These are phyloP conservation scores for Rafetus swinhoei DNA, from an alignment of 2,113 vertebrate genomes.

Conservation along the genomic window DNA sequence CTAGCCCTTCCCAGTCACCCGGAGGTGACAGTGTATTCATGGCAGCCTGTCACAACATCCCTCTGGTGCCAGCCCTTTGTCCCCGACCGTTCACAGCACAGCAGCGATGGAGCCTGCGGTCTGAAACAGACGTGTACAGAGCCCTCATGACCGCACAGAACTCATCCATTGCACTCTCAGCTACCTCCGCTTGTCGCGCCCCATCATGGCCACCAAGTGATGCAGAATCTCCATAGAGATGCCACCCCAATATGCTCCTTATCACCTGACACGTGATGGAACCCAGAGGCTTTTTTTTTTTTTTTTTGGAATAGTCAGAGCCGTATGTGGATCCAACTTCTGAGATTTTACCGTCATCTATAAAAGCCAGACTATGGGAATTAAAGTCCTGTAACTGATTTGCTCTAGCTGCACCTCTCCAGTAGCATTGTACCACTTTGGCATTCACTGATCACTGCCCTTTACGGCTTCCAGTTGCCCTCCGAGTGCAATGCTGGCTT, in stretches of 20 bases:
- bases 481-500: conserved; percentile 50
- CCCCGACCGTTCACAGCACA: neutral
- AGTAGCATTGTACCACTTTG: neutral
- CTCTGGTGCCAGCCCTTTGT: neutral
- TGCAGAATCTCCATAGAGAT: neutral
- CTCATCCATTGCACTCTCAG: neutral
- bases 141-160: neutral
- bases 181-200: neutral
- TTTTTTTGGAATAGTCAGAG: neutral
- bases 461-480: neutral
- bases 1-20: too few relatives aligned
- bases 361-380: accelerated
- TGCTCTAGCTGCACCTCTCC: accelerated
- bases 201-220: neutral
- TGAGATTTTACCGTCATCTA: accelerated
- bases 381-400: neutral
- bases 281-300: accelerated
- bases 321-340: accelerated
- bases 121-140: neutral
- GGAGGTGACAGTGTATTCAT: neutral
- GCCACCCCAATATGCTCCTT: neutral
- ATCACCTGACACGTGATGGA: accelerated
- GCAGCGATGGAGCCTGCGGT: neutral
- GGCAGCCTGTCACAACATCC: neutral
- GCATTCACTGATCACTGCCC: neutral